Percentiles rank a stretch among this genome's conserved stretches.
Conservation (phyloP, 1,140 invertebrate genomes). For the Bombyx mandarina region DNA sequence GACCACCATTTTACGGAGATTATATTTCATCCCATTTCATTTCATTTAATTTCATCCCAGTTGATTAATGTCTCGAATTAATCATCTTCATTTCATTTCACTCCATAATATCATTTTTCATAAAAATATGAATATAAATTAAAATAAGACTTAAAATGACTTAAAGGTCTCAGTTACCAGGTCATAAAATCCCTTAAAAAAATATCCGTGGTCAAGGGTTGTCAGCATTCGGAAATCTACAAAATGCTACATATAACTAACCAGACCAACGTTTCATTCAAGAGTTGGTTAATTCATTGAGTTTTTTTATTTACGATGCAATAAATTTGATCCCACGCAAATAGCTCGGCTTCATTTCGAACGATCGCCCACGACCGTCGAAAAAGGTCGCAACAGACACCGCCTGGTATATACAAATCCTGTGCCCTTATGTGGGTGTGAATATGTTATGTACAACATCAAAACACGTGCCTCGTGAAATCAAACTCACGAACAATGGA, state of each 20-base stretch:
- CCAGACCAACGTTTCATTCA: conserved; percentile 31
- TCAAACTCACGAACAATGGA: conserved; percentile 2
- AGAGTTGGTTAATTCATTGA: conserved; percentile 27
- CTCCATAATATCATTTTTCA: too few relatives aligned
- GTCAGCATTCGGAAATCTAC: too few relatives aligned
- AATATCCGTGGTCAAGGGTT: too few relatives aligned
- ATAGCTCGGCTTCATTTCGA: conserved; percentile 20
- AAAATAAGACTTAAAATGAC: too few relatives aligned
- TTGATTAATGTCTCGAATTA: too few relatives aligned
- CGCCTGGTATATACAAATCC: conserved; percentile 9
- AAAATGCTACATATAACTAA: conserved; percentile 4
- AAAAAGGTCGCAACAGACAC: conserved; percentile 28
- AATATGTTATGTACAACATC: not conserved
- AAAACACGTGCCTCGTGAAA: conserved; percentile 6
- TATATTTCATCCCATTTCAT: too few relatives aligned
- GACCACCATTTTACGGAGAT: too few relatives aligned
- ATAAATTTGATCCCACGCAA: conserved; percentile 39
- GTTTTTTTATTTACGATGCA: conserved; percentile 36
- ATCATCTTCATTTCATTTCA: too few relatives aligned
- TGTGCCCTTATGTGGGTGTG: conserved; percentile 8
- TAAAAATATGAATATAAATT: too few relatives aligned
- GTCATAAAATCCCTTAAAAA: too few relatives aligned
- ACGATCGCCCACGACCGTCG: conserved; percentile 20
- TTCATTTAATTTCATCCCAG: too few relatives aligned
- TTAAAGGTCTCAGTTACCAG: too few relatives aligned